These are phyloP conservation scores for Sesamia inferens DNA, from an alignment of 2,888 invertebrate species.

Conservation along the genomic window DNA sequence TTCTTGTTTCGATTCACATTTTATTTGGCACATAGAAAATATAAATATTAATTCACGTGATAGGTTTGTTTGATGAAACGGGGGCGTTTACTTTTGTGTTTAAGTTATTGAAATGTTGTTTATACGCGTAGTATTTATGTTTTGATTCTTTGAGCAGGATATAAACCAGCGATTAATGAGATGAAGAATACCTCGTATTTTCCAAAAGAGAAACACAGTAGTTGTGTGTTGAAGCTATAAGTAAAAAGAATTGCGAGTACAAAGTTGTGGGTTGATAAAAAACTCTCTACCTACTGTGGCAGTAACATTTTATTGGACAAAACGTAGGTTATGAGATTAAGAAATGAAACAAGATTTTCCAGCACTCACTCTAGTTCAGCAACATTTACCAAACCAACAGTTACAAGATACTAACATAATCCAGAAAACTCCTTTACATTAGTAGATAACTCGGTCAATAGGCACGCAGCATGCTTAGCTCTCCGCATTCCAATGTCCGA, in stretches of 20 bases:
- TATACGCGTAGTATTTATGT: background rate
- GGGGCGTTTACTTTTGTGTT: background rate
- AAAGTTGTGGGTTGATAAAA: background rate
- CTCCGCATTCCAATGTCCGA: conserved; percentile 57
- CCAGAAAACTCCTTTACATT: conserved; percentile 14
- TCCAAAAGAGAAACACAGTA: background rate
- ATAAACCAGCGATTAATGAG: background rate
- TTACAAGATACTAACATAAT: conserved; percentile 20
- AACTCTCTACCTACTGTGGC: background rate
- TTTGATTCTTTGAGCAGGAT: background rate
- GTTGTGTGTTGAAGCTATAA: background rate
- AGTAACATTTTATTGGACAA: background rate
- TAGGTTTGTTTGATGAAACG: background rate
- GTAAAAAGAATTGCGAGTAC: background rate
- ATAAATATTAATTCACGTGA: conserved; percentile 37
- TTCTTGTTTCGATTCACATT: conserved; percentile 26
- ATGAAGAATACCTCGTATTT: background rate
- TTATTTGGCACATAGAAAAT: conserved; percentile 26
- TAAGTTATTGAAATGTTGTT: background rate
- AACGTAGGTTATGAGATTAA: background rate
- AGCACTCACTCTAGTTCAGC: background rate
- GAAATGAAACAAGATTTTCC: background rate
- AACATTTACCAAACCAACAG: conserved; percentile 6
- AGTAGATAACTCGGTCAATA: conserved; percentile 49
- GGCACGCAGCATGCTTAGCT: conserved; percentile 22